Evolutionary conservation across 2,888 invertebrate genomes (phyloP).

Genomic region (Bruchidius siliquastri): DNA sequence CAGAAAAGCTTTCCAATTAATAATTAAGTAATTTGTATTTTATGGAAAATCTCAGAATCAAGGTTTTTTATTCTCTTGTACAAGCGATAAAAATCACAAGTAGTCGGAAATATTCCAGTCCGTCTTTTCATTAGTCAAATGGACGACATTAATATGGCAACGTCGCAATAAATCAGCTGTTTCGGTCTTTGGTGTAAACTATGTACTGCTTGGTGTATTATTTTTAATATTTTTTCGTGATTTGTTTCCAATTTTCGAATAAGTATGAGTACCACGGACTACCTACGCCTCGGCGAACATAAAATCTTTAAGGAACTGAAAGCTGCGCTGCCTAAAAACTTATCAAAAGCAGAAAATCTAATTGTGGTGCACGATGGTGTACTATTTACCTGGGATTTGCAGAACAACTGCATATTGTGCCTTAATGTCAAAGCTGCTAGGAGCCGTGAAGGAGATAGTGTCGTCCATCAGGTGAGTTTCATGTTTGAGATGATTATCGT

Average conservation of each 20-base stretch:
- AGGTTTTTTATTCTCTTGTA: no score
- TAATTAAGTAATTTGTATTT: no score
- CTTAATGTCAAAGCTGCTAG: constrained; percentile 54
- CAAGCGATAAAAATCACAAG: no score
- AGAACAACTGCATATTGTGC: constrained; percentile 60
- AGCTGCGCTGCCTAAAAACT: constrained; percentile 52
- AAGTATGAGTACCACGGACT: constrained; percentile 57
- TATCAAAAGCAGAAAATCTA: constrained; percentile 58
- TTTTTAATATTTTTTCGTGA: no score
- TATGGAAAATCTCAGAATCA: no score
- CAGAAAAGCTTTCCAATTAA: no score
- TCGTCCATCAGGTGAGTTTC: constrained; percentile 56
- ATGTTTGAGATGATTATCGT: not conserved
- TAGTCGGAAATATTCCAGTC: no score
- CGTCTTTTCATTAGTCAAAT: no score
- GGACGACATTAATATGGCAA: no score
- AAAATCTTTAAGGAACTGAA: constrained; percentile 59
- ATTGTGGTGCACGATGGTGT: constrained; percentile 62
- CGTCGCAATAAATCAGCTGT: no score
- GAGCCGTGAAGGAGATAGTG: constrained; percentile 46
- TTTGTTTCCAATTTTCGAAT: not conserved
- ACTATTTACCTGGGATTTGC: constrained; percentile 63
- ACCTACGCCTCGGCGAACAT: constrained; percentile 56
- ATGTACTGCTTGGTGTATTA: no score
- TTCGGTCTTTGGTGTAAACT: no score